Evolutionary conservation across 2,888 invertebrate genomes (phyloP).

Genomic region (Danaus chrysippus): DNA sequence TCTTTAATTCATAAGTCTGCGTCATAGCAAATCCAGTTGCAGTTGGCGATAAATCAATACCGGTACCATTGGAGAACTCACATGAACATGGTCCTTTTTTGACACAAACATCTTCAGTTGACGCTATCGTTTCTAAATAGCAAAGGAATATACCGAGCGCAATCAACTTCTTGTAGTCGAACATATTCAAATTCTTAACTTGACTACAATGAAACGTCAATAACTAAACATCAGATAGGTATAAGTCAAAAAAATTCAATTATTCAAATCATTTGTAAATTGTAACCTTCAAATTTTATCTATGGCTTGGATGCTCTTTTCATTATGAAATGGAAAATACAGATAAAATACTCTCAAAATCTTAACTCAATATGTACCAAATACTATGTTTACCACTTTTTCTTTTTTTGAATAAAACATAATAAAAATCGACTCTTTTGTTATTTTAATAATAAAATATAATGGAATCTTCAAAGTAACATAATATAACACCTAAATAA

Average conservation of each 20-base stretch:
- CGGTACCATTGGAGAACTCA: slow-evolving; percentile 70
- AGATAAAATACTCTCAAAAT: no score
- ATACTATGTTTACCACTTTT: no score
- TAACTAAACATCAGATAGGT: background rate
- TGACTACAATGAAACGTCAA: background rate
- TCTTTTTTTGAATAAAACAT: no score
- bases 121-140: slow-evolving; percentile 18
- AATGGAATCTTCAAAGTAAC: no score
- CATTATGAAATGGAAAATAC: no score
- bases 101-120: slow-evolving; percentile 52
- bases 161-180: slow-evolving; percentile 14
- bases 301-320: no score
- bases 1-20: slow-evolving; percentile 42
- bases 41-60: slow-evolving; percentile 62
- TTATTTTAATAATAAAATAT: no score
- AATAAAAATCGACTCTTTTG: no score
- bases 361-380: no score
- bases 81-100: slow-evolving; percentile 61
- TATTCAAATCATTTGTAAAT: slow-evolving; percentile 7
- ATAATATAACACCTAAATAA: no score
- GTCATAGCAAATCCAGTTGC: slow-evolving; percentile 51
- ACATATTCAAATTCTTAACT: slow-evolving; percentile 8
- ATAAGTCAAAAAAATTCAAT: no score
- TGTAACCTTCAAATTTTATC: background rate
- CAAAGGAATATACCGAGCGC: slow-evolving; percentile 12